phyloP scores from a whole-genome alignment of 2,113 vertebrate genomes.

The Anhinga anhinga region DNA sequence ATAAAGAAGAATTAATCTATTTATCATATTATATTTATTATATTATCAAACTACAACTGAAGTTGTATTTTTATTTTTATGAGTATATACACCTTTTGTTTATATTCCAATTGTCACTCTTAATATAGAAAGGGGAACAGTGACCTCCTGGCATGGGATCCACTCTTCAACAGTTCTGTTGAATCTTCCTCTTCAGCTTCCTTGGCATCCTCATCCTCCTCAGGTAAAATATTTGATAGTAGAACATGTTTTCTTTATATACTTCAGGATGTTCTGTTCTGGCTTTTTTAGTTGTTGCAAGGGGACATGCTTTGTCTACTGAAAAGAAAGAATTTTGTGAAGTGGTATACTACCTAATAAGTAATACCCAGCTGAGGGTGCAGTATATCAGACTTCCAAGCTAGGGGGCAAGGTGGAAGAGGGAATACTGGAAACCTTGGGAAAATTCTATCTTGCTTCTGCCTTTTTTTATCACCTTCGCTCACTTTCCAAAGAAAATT shows the following conservation, averaged over 20 bases:
- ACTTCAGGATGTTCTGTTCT: background rate
- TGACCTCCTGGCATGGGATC: constrained; percentile 92
- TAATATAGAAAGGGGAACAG: constrained; percentile 80
- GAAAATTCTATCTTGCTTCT: background rate
- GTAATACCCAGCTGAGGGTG: background rate
- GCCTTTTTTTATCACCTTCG: background rate
- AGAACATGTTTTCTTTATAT: background rate
- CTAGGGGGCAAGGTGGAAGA: background rate
- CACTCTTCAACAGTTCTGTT: constrained; percentile 80
- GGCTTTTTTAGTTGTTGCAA: background rate
- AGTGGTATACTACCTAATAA: background rate
- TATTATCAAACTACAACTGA: background rate
- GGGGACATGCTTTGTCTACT: background rate
- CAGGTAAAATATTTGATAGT: constrained; percentile 76
- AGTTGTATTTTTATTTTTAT: background rate
- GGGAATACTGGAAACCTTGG: background rate
- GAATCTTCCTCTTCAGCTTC: constrained; percentile 78
- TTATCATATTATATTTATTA: background rate
- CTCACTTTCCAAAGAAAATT: background rate
- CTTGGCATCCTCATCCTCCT: constrained; percentile 74
- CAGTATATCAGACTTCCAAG: background rate
- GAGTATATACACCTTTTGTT: background rate
- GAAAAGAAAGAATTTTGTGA: background rate
- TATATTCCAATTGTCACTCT: background rate
- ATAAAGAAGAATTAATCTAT: background rate